phyloP scores from a whole-genome alignment of 2,797 vertebrate species.

The Argyrosomus regius region DNA sequence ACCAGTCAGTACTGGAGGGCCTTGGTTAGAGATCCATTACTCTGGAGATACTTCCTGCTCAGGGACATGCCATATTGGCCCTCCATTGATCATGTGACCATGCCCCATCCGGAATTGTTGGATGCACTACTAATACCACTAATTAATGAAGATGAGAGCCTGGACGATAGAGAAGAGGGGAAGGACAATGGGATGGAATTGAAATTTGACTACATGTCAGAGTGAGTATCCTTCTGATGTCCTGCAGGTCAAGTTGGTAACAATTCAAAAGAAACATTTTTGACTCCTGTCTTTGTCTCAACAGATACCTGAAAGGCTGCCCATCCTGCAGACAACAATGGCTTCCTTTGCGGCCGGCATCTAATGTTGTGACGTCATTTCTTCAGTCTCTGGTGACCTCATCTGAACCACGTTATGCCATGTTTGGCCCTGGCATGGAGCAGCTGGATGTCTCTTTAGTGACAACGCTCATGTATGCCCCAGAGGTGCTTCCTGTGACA shows the following conservation, averaged over 20 bases:
- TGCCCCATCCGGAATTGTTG: slow-evolving; percentile 88
- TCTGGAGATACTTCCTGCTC: slow-evolving; percentile 93
- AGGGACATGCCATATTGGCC: slow-evolving; percentile 91
- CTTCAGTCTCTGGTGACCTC: slow-evolving; percentile 89
- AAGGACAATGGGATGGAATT: slow-evolving; percentile 36
- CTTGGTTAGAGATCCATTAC: slow-evolving; percentile 89
- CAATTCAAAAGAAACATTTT: not conserved
- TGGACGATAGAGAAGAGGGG: slow-evolving; percentile 64
- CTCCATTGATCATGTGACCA: slow-evolving; percentile 90
- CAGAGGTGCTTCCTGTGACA: slow-evolving; percentile 88
- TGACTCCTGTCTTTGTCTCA: slow-evolving; percentile 31
- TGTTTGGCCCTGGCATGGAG: slow-evolving; percentile 97
- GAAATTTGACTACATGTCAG: slow-evolving; percentile 90
- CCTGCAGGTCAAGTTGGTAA: not conserved
- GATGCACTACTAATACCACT: slow-evolving; percentile 77
- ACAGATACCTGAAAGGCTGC: slow-evolving; percentile 92
- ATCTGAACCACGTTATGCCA: slow-evolving; percentile 92
- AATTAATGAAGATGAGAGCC: slow-evolving; percentile 63
- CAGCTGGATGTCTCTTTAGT: slow-evolving; percentile 93
- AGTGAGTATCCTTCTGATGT: slow-evolving; percentile 82
- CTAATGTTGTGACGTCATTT: slow-evolving; percentile 89
- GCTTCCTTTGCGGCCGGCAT: slow-evolving; percentile 82
- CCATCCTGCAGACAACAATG: slow-evolving; percentile 87
- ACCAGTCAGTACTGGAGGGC: slow-evolving; percentile 91
- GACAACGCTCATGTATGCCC: slow-evolving; percentile 90